Base-by-base conservation (phyloP, 1,140 invertebrate genomes). In the Drosophila bocki region DNA sequence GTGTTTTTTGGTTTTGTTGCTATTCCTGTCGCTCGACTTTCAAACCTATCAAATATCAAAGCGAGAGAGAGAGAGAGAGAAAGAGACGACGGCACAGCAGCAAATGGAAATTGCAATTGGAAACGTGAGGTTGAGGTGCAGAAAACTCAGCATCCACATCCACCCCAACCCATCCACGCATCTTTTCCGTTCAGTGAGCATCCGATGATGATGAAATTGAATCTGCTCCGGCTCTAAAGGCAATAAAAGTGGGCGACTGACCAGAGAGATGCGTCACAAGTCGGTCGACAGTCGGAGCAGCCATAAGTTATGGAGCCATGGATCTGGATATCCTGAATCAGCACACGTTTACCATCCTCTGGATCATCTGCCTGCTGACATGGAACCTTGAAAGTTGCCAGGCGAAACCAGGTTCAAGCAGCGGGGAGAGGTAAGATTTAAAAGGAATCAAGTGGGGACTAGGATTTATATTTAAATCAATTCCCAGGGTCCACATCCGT, bases 221-320 rank as follows among this genome's bases (percentile, higher is more conserved):
- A 78, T 71, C 67, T 59, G 51, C 44, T 59, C 60, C 33, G 37
- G 57, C 39, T 57, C 54, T 29, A 51, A 56, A 84, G 81, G 37
- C 78, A 88, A 91, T 91, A 91, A 91, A 91, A 91, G 88, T 91
- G 72, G 68, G 54, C 63, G 81, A 59, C 69, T 69, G 41, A 64
- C 82, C 53, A 65, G 58, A 69, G 56, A 81, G 76, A 77, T 75
- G 79, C 75, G 86, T 86, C 86, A 90, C 78, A 91, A 86, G 86
- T 78, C 69, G 72, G 56, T 68, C 71, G 80, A 75, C 78, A 65
- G 68, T 62, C 57, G 88, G 53, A 51, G 59, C 51, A 33, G 37
- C 13, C 51, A 60, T 41, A 62, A 74, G 69, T 72, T 32, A 74
- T 74, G 70, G 68, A 72, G 68, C 68, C 54, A 74, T 74, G 70